Evolutionary conservation across 2,113 vertebrate genomes (phyloP).

Genomic region (Python bivittatus): DNA sequence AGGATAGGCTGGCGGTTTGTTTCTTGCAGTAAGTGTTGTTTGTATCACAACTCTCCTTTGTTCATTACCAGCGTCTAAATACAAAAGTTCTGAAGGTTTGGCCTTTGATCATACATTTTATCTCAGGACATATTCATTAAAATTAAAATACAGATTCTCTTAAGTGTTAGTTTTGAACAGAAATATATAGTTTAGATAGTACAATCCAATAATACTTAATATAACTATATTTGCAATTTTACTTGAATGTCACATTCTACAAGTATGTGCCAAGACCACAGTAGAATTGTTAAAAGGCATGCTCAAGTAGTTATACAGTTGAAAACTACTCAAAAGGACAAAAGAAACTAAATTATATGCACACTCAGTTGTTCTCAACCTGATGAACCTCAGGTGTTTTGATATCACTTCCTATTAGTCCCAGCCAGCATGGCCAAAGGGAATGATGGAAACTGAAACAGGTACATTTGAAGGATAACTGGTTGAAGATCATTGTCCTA

Average conservation of each 20-base stretch:
- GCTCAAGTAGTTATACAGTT: constrained; percentile 5
- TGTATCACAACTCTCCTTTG: neutral
- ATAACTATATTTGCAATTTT: neutral
- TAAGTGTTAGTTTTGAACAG: neutral
- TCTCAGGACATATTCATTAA: neutral
- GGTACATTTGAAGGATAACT: too few relatives aligned
- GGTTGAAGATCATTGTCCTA: neutral
- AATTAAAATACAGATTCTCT: neutral
- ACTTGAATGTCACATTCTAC: neutral
- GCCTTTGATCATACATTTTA: neutral
- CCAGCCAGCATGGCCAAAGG: too few relatives aligned
- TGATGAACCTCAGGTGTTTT: too few relatives aligned
- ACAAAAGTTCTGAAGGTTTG: neutral
- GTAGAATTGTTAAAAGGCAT: neutral
- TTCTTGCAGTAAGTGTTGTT: neutral
- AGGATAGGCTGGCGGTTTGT: neutral
- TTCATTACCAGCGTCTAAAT: neutral
- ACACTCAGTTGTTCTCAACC: too few relatives aligned
- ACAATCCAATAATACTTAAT: neutral
- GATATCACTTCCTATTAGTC: too few relatives aligned
- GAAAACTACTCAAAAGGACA: neutral
- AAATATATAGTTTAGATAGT: neutral
- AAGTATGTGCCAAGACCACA: neutral
- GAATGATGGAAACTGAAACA: too few relatives aligned
- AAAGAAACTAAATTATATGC: neutral